A percentile compares a stretch with the other conserved stretches of the same genome.
Conservation (phyloP, 2,797 vertebrate species). For the Mormyrops boulengeri region DNA sequence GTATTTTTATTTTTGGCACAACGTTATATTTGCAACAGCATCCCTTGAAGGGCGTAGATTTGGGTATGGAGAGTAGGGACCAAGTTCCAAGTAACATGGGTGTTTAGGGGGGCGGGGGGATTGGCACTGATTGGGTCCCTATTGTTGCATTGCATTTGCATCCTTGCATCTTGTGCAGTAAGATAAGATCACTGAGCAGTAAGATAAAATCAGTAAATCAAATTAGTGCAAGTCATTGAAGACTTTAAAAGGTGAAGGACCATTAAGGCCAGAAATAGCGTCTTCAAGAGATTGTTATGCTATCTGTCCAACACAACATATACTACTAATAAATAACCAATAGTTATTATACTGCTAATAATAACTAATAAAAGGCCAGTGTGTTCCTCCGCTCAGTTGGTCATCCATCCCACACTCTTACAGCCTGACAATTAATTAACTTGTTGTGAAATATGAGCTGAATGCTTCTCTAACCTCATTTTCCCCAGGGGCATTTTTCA, state of each 20-base stretch:
- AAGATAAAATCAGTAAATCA: background rate
- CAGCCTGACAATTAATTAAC: background rate
- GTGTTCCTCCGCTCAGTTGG: background rate
- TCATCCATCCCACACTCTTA: background rate
- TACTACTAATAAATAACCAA: too few relatives aligned
- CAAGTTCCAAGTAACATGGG: background rate
- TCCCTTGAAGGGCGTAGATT: background rate
- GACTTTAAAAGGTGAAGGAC: background rate
- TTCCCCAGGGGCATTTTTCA: constrained; percentile 65
- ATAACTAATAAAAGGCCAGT: background rate
- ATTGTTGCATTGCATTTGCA: background rate
- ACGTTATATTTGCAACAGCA: background rate
- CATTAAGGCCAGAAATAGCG: background rate
- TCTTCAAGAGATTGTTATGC: background rate
- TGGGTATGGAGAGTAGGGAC: background rate
- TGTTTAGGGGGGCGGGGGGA: background rate
- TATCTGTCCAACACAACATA: background rate
- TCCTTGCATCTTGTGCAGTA: background rate
- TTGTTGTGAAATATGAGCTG: background rate
- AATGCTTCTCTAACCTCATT: constrained; percentile 2
- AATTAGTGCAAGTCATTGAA: background rate
- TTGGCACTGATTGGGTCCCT: background rate
- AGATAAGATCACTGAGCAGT: background rate
- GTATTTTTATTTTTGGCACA: too few relatives aligned
- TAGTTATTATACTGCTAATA: too few relatives aligned